Base-by-base conservation (phyloP, 2,888 invertebrate genomes). In the Liposcelis brunnea region DNA sequence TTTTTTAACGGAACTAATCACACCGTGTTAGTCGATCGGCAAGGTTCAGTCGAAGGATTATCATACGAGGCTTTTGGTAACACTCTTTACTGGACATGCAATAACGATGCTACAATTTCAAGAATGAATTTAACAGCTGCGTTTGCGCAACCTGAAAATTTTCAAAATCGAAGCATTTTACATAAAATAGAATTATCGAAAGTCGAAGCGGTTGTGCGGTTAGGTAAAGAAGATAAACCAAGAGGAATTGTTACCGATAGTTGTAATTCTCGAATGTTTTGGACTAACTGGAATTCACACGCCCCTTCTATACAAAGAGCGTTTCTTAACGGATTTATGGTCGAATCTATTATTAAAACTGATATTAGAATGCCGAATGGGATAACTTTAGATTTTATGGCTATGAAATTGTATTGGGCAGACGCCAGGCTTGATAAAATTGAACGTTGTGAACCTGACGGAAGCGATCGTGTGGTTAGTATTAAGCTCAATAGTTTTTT, bases 211-310 rank as follows among this genome's bases (percentile, higher is more conserved):
- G 70, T 87, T 44, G 64, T 87, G 37, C 73, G 73, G 50, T 65
- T 89, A 52, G 67, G 70, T 48, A 56, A 67, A 4, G 74, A 75
- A 49, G 86, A 86, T 60, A 83, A 86, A 52, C 87, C 87, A 0
- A 67, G 90, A 31, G 89, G 86, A 35, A 78, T 93, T 51, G 84
- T 80, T 18, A 71, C 87, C 19, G 87, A 91, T 60, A 79, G 81
- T 44, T 91, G 91, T 61, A 73, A 77, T 35, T 59, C 60, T 42
- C 70, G 73, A 12, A 63, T 85, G 42, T 91, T 83, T 65, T 91
- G 89, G 87, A 87, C 85, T 7, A 87, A 91, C 66, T 90, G 90
- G 89, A 84, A 86, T 65, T 74, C 76, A 49, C 69, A 78, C 46
- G 70, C 74, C 40, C 86, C 91, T 0, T 73, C 75, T 51, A 81